Percentiles rank a stretch among this genome's conserved stretches.
Evolutionary conservation across 1,140 invertebrate genomes (phyloP).

Genomic region (Phthorimaea operculella): DNA sequence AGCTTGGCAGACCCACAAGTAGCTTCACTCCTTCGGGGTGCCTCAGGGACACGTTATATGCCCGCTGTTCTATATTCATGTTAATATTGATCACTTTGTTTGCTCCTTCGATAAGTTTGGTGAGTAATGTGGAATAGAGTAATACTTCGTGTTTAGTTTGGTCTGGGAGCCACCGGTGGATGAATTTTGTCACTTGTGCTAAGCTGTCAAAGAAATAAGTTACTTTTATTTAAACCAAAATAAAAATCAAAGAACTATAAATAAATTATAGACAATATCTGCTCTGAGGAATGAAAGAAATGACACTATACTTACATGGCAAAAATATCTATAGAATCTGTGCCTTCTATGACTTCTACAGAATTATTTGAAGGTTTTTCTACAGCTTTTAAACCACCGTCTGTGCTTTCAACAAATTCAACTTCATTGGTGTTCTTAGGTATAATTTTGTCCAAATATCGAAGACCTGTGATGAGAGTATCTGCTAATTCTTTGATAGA

Average conservation of each 20-base stretch:
- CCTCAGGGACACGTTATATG: conserved; percentile 43
- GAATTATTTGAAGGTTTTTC: conserved; percentile 26
- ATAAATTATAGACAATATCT: neutral
- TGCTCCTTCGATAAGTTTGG: conserved; percentile 48
- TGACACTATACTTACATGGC: neutral
- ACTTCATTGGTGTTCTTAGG: neutral
- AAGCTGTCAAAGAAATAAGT: conserved; percentile 36
- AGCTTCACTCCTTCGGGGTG: conserved; percentile 45
- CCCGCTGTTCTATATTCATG: conserved; percentile 49
- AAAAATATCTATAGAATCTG: conserved; percentile 27
- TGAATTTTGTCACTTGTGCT: conserved; percentile 39
- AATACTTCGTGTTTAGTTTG: conserved; percentile 36
- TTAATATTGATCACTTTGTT: conserved; percentile 43
- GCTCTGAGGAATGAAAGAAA: neutral
- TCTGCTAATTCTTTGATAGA: conserved; percentile 37
- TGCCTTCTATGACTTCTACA: conserved; percentile 26
- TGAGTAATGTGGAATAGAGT: conserved; percentile 53
- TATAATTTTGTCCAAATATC: conserved; percentile 43
- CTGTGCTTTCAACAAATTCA: neutral
- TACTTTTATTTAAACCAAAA: neutral
- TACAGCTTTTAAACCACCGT: conserved; percentile 14
- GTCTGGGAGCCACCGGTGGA: conserved; percentile 39
- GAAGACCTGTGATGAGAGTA: conserved; percentile 22
- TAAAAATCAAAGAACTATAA: too few species aligned
- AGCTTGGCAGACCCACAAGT: conserved; percentile 31